Percentiles rank a stretch among this genome's conserved stretches.
Conservation (phyloP, 2,113 vertebrate genomes). For the Callocephalon fimbriatum region DNA sequence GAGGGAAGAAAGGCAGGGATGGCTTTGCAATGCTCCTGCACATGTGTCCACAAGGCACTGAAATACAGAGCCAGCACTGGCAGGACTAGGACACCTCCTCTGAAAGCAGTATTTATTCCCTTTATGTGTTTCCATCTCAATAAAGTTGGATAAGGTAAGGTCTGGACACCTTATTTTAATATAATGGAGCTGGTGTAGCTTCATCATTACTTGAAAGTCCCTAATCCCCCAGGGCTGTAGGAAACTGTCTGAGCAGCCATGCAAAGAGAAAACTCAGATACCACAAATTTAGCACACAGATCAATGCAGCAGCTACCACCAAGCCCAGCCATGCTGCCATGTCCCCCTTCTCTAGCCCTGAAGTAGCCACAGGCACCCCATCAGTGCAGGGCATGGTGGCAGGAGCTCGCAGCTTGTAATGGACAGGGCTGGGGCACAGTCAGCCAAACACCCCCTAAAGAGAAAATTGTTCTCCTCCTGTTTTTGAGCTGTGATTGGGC, state of each 20-base stretch:
- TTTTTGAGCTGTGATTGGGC: not conserved
- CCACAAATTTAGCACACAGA: not conserved
- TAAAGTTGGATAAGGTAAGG: not conserved
- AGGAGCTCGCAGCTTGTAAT: not conserved
- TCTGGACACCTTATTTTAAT: not conserved
- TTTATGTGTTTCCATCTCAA: not conserved
- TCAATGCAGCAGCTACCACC: not conserved
- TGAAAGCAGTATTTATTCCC: not conserved
- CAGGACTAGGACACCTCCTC: not conserved
- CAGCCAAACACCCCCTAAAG: not conserved
- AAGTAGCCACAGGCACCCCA: not conserved
- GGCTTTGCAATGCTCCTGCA: not conserved
- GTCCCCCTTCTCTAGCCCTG: not conserved
- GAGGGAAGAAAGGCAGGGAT: not conserved
- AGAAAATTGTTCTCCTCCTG: not conserved
- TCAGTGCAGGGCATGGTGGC: accelerated
- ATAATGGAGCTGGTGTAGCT: not conserved
- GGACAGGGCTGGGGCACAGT: not conserved
- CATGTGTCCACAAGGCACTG: not conserved
- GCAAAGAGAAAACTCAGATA: not conserved
- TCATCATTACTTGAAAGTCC: not conserved
- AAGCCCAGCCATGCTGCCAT: accelerated
- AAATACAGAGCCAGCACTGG: not conserved
- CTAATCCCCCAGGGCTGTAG: not conserved
- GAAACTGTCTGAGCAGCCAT: accelerated